A percentile compares a stretch with the other conserved stretches of the same genome.
These are phyloP conservation scores for Petrolisthes manimaculis DNA, from an alignment of 2,888 invertebrate species.

Conservation along the genomic window DNA sequence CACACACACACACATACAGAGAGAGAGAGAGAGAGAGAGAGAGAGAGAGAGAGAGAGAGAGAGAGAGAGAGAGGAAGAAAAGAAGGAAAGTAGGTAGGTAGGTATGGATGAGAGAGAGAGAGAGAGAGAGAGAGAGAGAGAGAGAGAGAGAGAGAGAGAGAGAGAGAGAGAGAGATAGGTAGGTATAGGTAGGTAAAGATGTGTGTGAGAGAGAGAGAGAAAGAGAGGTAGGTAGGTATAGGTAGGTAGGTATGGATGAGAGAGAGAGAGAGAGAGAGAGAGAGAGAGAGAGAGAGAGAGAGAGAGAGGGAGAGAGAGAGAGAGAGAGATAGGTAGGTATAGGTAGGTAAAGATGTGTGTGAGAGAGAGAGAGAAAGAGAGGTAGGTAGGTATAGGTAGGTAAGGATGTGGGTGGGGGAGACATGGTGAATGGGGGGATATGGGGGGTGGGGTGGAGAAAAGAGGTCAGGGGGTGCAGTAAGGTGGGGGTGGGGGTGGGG, in stretches of 20 bases:
- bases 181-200: not conserved
- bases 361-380: not conserved
- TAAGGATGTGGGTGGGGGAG: too few species aligned
- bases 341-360: not conserved
- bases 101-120: too few species aligned
- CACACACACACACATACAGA: too few species aligned
- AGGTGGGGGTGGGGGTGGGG: not conserved
- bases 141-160: not conserved
- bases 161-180: not conserved
- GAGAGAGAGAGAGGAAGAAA: not conserved
- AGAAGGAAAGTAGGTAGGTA: too few species aligned
- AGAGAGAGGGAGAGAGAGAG: too few species aligned
- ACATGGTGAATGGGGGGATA: not conserved
- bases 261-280: conserved; percentile 20
- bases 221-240: not conserved
- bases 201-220: not conserved
- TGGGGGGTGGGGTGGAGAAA: too few species aligned
- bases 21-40: too few species aligned
- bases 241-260: not conserved
- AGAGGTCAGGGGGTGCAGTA: too few species aligned
- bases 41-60: not conserved
- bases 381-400: too few species aligned
- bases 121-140: not conserved
- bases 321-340: too few species aligned
- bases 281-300: conserved; percentile 17